Conservation (phyloP, 1,140 invertebrate genomes). For the Ips typographus region DNA sequence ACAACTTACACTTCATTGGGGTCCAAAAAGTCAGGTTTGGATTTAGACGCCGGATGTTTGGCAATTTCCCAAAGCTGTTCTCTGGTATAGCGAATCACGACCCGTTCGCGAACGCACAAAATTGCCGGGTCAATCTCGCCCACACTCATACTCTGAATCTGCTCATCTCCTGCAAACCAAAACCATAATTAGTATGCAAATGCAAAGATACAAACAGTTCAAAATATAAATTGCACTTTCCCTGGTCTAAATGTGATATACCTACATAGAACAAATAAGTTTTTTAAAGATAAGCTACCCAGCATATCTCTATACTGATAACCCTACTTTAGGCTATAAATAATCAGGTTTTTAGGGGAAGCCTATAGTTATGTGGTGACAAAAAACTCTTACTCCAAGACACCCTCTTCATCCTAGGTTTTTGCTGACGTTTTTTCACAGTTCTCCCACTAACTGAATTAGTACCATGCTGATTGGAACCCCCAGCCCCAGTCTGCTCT, state of each 20-base stretch:
- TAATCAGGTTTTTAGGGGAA: too few species aligned
- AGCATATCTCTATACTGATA: too few species aligned
- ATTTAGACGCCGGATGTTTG: slow-evolving; percentile 68
- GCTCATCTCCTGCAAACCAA: slow-evolving; percentile 43
- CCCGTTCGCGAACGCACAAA: slow-evolving; percentile 36
- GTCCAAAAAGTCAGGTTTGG: slow-evolving; percentile 49
- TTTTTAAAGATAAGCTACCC: too few species aligned
- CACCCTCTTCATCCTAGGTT: slow-evolving; percentile 36
- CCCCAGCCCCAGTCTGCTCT: too few species aligned
- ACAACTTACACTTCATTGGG: slow-evolving; percentile 41
- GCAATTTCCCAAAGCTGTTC: slow-evolving; percentile 76
- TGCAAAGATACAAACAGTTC: background rate
- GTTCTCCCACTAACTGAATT: too few species aligned
- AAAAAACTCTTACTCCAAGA: slow-evolving; percentile 39
- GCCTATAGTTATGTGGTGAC: background rate
- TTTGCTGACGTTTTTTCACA: slow-evolving; percentile 19
- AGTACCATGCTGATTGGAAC: too few species aligned
- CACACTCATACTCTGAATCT: slow-evolving; percentile 38
- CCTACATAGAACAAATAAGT: too few species aligned
- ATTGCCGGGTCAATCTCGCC: slow-evolving; percentile 46
- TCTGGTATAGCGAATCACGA: slow-evolving; percentile 48
- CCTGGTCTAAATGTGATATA: background rate
- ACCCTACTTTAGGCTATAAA: too few species aligned
- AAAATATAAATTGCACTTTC: background rate
- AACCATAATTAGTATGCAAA: slow-evolving; percentile 1